Evolutionary conservation across 2,888 invertebrate genomes (phyloP).

Genomic region (Eulithis prunata): DNA sequence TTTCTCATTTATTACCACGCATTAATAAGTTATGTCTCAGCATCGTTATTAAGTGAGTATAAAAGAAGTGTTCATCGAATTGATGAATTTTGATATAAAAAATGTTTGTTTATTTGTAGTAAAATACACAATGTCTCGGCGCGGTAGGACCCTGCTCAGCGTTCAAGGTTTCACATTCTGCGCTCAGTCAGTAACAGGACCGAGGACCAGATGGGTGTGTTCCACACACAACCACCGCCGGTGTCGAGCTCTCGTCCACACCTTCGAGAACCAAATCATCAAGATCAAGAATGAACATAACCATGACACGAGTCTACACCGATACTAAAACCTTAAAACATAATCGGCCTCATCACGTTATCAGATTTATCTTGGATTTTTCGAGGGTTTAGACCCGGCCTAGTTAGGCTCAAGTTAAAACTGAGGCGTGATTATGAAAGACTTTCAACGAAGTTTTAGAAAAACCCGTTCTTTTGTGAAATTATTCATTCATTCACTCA

Average conservation of each 20-base stretch:
- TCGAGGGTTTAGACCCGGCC: too few relatives aligned
- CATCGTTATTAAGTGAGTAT: too few relatives aligned
- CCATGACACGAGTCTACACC: conserved; percentile 31
- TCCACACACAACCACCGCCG: conserved; percentile 49
- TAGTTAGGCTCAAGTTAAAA: too few relatives aligned
- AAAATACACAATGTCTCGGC: conserved; percentile 21
- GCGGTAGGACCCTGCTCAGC: conserved; percentile 29
- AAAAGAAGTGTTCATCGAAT: not conserved
- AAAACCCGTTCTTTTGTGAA: too few relatives aligned
- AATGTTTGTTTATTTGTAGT: conserved; percentile 13
- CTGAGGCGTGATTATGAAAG: too few relatives aligned
- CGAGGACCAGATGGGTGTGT: conserved; percentile 45
- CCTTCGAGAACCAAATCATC: conserved; percentile 42
- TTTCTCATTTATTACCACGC: too few relatives aligned
- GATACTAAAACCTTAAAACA: conserved; percentile 4
- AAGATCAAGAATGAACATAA: conserved; percentile 44
- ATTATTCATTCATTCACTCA: too few relatives aligned
- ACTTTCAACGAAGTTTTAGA: too few relatives aligned
- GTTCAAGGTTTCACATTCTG: conserved; percentile 42
- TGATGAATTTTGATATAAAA: not conserved
- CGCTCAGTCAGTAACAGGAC: conserved; percentile 18
- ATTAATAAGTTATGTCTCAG: too few relatives aligned
- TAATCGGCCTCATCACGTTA: too few relatives aligned
- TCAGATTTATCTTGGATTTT: too few relatives aligned
- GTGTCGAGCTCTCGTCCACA: conserved; percentile 48